Percentiles rank a stretch among this genome's conserved stretches.
Evolutionary conservation across 2,797 vertebrate genomes (phyloP).

Genomic region (Gastrophryne carolinensis): DNA sequence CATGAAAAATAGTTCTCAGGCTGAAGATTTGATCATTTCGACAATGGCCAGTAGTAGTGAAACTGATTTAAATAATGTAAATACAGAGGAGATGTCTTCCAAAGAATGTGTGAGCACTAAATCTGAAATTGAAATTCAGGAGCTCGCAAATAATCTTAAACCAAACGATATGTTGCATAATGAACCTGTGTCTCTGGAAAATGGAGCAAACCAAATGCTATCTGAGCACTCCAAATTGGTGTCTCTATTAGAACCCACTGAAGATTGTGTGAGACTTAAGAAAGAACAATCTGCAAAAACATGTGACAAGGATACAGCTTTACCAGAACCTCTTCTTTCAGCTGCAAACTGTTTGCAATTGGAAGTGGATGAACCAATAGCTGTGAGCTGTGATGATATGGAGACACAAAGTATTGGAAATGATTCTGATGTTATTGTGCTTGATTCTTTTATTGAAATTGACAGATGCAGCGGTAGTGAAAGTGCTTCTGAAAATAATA

Average conservation of each 20-base stretch:
- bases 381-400: slow-evolving; percentile 49
- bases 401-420: slow-evolving; percentile 51
- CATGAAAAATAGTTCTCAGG: slow-evolving; percentile 75
- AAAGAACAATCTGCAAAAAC: slow-evolving; percentile 43
- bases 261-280: slow-evolving; percentile 16
- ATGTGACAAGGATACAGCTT: background rate
- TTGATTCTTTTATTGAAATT: slow-evolving; percentile 52
- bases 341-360: background rate
- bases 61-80: slow-evolving; percentile 48
- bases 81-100: slow-evolving; percentile 42
- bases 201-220: background rate
- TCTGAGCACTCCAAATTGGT: background rate
- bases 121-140: background rate
- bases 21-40: background rate
- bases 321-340: slow-evolving; percentile 29
- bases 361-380: slow-evolving; percentile 32
- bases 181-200: slow-evolving; percentile 13
- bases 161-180: background rate
- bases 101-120: background rate
- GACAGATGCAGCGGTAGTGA: slow-evolving; percentile 33
- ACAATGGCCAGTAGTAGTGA: background rate
- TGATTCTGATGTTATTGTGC: slow-evolving; percentile 49
- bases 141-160: slow-evolving; percentile 43
- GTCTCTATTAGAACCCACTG: slow-evolving; percentile 9
- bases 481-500: background rate